Percentiles rank a stretch among this genome's conserved stretches.
These are phyloP conservation scores for Drosophila nannoptera DNA, from an alignment of 1,140 invertebrate species.

Conservation along the genomic window DNA sequence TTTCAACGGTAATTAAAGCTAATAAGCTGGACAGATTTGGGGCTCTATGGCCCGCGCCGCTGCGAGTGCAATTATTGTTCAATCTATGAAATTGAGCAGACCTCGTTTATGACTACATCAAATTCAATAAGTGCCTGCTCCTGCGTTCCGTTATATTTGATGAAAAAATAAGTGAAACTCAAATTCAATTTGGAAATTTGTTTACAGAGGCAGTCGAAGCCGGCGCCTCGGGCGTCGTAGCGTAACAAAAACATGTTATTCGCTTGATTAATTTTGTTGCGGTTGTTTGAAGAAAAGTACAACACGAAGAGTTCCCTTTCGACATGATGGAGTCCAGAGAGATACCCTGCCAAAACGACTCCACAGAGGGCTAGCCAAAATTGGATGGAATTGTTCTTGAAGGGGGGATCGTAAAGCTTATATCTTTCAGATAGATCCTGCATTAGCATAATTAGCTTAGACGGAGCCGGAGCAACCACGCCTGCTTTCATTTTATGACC, in stretches of 20 bases:
- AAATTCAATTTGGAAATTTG: conserved; percentile 60
- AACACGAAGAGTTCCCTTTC: no score
- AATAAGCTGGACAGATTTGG: conserved; percentile 57
- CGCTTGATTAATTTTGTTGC: conserved; percentile 73
- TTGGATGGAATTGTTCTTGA: no score
- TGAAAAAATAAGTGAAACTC: conserved; percentile 29
- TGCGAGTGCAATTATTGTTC: conserved; percentile 58
- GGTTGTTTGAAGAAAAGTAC: conserved; percentile 16
- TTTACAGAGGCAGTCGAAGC: conserved; percentile 25
- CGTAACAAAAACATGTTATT: conserved; percentile 54
- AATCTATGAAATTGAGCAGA: conserved; percentile 69
- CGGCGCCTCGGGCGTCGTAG: conserved; percentile 33
- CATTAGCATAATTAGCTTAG: no score
- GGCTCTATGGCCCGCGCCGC: not conserved
- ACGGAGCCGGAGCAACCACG: no score
- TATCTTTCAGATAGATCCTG: not conserved
- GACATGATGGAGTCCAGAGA: no score
- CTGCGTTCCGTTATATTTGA: conserved; percentile 7
- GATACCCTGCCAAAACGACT: no score
- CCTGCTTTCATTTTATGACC: not conserved
- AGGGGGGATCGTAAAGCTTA: not conserved
- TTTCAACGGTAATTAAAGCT: conserved; percentile 51
- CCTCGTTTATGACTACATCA: conserved; percentile 57
- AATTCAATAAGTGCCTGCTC: conserved; percentile 56
- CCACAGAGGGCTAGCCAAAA: no score